A percentile compares a stretch with the other conserved stretches of the same genome.
Evolutionary conservation across 1,140 invertebrate genomes (phyloP).

Genomic region (Drosophila quadrilineata): DNA sequence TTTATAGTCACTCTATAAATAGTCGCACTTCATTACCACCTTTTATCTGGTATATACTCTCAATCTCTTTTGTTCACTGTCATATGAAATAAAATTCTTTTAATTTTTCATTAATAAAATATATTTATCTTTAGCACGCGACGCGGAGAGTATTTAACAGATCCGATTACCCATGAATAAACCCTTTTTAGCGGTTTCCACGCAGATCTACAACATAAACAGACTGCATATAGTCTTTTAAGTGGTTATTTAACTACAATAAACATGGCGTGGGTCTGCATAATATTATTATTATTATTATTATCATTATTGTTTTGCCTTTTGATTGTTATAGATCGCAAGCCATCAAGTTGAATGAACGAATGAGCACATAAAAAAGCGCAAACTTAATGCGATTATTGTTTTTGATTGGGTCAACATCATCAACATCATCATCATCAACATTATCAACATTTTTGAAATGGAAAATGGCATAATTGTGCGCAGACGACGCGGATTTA

Average conservation of each 20-base stretch:
- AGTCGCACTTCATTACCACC: no score
- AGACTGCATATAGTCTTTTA: not conserved
- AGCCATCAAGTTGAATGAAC: conserved; percentile 9
- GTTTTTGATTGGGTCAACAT: not conserved
- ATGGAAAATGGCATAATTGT: no score
- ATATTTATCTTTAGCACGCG: no score
- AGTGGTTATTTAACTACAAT: not conserved
- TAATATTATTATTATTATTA: no score
- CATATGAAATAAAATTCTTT: no score
- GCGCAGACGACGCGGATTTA: not conserved
- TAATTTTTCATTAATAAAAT: no score
- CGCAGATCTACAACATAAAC: not conserved
- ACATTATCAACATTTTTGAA: no score
- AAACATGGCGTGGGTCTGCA: conserved; percentile 15
- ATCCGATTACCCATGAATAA: not conserved
- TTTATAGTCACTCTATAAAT: no score
- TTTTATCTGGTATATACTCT: no score
- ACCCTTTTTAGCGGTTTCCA: not conserved
- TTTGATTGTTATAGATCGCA: conserved; percentile 9
- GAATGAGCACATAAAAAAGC: not conserved
- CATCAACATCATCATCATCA: no score
- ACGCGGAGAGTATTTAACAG: no score
- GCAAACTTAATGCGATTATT: conserved; percentile 25
- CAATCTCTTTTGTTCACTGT: no score
- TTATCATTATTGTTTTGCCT: conserved; percentile 1